Base-by-base conservation (phyloP, 1,140 invertebrate species). In the Drosophila bifasciata region DNA sequence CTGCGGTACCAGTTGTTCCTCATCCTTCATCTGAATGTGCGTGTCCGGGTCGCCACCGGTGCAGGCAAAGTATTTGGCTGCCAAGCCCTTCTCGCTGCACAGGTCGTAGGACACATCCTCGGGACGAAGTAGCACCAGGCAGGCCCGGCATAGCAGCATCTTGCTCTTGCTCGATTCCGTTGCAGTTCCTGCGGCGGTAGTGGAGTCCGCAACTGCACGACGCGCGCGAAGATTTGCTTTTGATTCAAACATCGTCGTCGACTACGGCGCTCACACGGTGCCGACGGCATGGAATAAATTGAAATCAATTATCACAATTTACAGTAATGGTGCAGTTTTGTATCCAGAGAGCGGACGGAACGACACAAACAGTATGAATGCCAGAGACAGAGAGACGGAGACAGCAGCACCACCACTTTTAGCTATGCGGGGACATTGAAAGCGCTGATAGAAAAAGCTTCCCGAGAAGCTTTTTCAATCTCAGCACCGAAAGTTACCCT, bases 381-480 rank as follows among this genome's bases (percentile, higher is more conserved):
- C 55, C 40, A 57, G 48, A 3, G 19, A 19, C 53, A 53, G 49
- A 59, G 51, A 11, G 11, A 13, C 46, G 21, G 21, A 21, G 19
- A 56, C 40, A 50, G 23, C 60, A 28, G 48, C 48, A 25, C 51
- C 45, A 32, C 49, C 36, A 25, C 62, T 74, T 71, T 78, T 44
- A 68, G n/a, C 69, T 39, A 62, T 48, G 66, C 75, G 81, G 81
- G 79, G 80, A 84, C 60, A 75, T 61, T 66, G 46, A 84, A 84
- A 84, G 79, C 75, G 68, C 50, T 55, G 61, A 36, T 13, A 36
- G 32, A 17, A 5, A 68, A 68, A 68, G 64, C 64, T 68, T 32
- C 41, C 61, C 16, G 32, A 15, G 55, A 68, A 68, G 64, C 64
- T 68, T 55, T 36, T 13, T 11, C 32, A 13, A 36, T 36, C 32